Conservation (phyloP, 1,140 invertebrate species). For the Heliconius nattereri region DNA sequence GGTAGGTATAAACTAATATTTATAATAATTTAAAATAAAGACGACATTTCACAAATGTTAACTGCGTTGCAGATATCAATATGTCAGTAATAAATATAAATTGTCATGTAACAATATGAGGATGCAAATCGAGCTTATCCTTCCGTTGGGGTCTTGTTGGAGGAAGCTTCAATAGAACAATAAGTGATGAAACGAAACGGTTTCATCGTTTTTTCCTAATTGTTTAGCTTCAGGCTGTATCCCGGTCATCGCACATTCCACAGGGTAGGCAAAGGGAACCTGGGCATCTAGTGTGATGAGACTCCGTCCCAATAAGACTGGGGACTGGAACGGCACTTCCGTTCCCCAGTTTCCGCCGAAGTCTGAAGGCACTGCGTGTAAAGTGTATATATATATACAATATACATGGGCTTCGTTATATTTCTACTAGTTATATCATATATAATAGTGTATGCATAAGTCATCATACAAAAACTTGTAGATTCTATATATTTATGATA, state of each 20-base stretch:
- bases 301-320: no score
- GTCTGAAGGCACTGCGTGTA: no score
- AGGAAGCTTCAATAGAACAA: constrained; percentile 14
- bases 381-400: no score
- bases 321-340: no score
- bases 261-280: no score
- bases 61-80: neutral
- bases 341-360: no score
- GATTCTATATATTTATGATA: neutral
- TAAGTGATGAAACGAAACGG: neutral
- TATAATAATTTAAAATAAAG: no score
- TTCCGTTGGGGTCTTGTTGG: constrained; percentile 5
- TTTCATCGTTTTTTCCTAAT: neutral
- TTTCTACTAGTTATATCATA: neutral
- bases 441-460: neutral
- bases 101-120: neutral
- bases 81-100: neutral
- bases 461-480: neutral
- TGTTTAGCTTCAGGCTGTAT: neutral
- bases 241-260: neutral
- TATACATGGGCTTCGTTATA: no score
- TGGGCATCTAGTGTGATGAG: no score
- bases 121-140: constrained; percentile 15
- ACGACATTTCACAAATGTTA: no score
- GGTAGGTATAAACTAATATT: no score